phyloP scores from a whole-genome alignment of 2,113 vertebrate species.

The Urocitellus parryii region DNA sequence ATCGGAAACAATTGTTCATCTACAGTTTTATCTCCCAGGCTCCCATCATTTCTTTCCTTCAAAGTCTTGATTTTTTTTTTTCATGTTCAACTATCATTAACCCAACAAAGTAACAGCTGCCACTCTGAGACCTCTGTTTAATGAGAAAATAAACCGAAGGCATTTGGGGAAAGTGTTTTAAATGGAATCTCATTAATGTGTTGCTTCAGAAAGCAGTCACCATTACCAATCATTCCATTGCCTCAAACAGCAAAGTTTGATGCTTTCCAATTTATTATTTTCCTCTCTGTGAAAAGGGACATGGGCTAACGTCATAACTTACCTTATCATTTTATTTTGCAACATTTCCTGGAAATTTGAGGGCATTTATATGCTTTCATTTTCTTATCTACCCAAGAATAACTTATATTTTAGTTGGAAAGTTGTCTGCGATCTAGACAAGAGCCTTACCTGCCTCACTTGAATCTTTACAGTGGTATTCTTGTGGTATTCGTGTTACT shows the following conservation, averaged over 20 bases:
- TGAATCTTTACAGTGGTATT: too few relatives aligned
- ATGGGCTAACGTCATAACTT: background rate
- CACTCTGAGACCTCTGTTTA: conserved; percentile 61
- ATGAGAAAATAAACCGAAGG: conserved; percentile 72
- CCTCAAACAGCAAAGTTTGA: conserved; percentile 31
- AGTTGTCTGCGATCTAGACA: background rate
- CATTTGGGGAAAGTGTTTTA: conserved; percentile 62
- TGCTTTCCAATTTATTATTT: conserved; percentile 28
- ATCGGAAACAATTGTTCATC: conserved; percentile 41
- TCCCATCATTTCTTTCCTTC: conserved; percentile 28
- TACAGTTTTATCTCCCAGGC: conserved; percentile 21
- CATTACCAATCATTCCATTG: background rate
- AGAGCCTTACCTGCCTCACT: background rate
- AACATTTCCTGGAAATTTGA: conserved; percentile 13
- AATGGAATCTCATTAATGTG: conserved; percentile 74
- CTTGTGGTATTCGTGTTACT: background rate
- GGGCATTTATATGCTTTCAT: conserved; percentile 21
- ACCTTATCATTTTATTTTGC: background rate
- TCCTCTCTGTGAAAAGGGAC: background rate
- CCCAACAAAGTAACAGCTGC: conserved; percentile 65
- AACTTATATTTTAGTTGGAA: conserved; percentile 3
- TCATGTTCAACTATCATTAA: conserved; percentile 69
- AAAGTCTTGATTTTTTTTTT: conserved; percentile 47
- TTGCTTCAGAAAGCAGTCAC: conserved; percentile 69
- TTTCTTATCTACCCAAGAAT: background rate